Evolutionary conservation across 1,140 invertebrate genomes (phyloP), one percentile per base, ranked within the genome.

Genomic region (Lasioglossum albipes): DNA sequence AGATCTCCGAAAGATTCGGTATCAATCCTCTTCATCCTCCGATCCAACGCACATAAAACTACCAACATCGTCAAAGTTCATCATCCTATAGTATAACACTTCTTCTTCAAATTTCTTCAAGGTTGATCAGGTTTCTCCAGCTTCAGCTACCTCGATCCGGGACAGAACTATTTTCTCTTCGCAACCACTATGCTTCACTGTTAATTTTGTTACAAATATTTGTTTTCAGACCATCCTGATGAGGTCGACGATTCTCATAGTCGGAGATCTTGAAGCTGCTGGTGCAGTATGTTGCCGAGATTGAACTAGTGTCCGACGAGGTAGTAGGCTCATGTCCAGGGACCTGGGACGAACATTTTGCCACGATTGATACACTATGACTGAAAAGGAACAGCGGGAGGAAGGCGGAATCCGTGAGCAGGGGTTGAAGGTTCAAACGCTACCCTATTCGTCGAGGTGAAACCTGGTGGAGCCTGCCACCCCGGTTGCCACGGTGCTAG

Each of bases 401-500:
- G 65, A 83, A 85, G 72, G 85, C 68, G 81, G 85, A 73, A 87
- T 75, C 86, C 86, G 82, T 84, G 9, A 64, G 59, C 45, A 57
- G 65, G 87, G 81, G 85, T 75, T 79, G 76, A 85, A 86, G 85
- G 64, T 57, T 72, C 73, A 81, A 81, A 67, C 52, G 49, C 45
- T 78, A 79, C 18, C 83, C 83, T 54, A 85, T 87, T 88, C 89
- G 90, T 88, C 89, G 85, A 88, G 82, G 83, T 85, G 87, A 85
- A 74, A 59, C 49, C 69, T 75, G 81, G 80, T 66, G 77, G 81
- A 79, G 66, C 75, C 79, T 74, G 75, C 75, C 81, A 82, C 73
- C 83, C 73, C 71, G 85, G 90, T 91, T 90, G 87, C 89, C 84
- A 83, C 86, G 90, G 87, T 82, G 83, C 84, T 81, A 75, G 90